Conservation (phyloP, 2,113 vertebrate genomes). For the Takifugu flavidus region DNA sequence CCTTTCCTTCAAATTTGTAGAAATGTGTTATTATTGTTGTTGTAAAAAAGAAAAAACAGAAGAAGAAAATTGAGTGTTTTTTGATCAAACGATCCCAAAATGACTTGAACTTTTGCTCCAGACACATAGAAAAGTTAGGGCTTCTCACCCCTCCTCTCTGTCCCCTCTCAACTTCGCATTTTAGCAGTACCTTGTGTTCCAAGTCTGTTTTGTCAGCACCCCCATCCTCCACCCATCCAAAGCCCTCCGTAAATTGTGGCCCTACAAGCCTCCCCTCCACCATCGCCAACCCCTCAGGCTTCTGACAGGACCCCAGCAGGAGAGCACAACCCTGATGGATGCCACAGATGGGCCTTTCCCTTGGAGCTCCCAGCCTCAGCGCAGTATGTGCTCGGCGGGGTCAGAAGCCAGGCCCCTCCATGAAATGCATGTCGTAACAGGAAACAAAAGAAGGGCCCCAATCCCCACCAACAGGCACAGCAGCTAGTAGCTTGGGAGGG, state of each 20-base stretch:
- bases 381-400: slow-evolving; percentile 63
- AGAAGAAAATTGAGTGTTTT: too few species aligned
- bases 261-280: slow-evolving; percentile 31
- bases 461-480: slow-evolving; percentile 39
- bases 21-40: too few species aligned
- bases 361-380: slow-evolving; percentile 57
- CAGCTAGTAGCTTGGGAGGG: slow-evolving; percentile 17
- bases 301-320: slow-evolving; percentile 74
- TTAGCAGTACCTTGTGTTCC: slow-evolving; percentile 27
- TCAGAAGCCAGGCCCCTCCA: slow-evolving; percentile 73
- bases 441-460: slow-evolving; percentile 71
- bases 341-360: slow-evolving; percentile 76
- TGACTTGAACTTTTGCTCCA: too few species aligned
- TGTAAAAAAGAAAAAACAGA: too few species aligned
- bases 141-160: neutral
- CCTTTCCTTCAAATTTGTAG: too few species aligned
- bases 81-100: too few species aligned
- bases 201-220: slow-evolving; percentile 38
- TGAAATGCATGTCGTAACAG: slow-evolving; percentile 74
- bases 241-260: slow-evolving; percentile 31
- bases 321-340: slow-evolving; percentile 69
- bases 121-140: neutral
- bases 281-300: slow-evolving; percentile 43
- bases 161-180: neutral
- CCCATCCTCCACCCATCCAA: slow-evolving; percentile 25